A percentile compares a stretch with the other conserved stretches of the same genome.
Evolutionary conservation across 2,797 vertebrate genomes (phyloP).

Genomic region (Sarcophilus harrisii): DNA sequence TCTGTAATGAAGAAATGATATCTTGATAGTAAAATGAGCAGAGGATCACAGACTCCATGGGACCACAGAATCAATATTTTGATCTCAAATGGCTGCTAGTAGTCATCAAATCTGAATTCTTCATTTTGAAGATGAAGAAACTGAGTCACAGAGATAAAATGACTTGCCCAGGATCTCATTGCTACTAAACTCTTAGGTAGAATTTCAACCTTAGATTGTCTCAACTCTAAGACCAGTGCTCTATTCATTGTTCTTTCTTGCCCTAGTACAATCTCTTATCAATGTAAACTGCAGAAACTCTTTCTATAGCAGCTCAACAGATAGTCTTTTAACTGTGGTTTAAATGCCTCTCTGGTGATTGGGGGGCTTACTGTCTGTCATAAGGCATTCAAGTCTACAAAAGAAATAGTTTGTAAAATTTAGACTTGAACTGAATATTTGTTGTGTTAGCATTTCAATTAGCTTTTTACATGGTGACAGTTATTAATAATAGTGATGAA

Average conservation of each 20-base stretch:
- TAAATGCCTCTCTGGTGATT: background rate
- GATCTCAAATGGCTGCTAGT: background rate
- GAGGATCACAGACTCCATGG: background rate
- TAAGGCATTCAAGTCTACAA: background rate
- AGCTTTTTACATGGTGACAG: background rate
- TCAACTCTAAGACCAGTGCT: background rate
- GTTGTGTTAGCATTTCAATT: background rate
- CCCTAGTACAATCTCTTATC: background rate
- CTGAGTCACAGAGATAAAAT: background rate
- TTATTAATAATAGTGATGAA: background rate
- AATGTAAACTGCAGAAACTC: background rate
- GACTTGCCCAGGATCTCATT: background rate
- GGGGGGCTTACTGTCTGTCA: background rate
- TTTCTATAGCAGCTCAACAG: background rate
- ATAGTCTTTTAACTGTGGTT: background rate
- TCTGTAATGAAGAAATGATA: background rate
- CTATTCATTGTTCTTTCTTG: background rate
- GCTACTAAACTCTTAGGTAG: background rate
- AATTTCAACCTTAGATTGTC: background rate
- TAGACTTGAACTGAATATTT: background rate
- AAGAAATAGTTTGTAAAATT: background rate
- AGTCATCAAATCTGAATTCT: background rate
- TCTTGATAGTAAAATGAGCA: background rate
- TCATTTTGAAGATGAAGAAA: background rate
- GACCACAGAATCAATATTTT: background rate